A percentile compares a stretch with the other conserved stretches of the same genome.
Conservation (phyloP, 2,888 invertebrate species). For the Lucinisca nassula region DNA sequence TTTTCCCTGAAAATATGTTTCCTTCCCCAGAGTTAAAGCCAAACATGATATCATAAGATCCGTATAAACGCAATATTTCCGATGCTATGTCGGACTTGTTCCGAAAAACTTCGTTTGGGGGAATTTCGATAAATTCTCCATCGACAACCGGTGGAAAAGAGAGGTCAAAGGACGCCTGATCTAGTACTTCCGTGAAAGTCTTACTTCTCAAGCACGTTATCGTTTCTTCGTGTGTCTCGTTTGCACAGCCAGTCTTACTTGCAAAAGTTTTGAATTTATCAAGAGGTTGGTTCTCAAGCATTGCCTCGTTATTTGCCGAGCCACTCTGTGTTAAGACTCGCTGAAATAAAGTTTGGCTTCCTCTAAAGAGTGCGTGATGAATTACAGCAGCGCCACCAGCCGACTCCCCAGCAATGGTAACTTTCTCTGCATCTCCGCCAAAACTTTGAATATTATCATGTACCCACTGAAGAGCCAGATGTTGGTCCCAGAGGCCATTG, state of each 20-base stretch:
- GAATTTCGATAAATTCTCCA: background rate
- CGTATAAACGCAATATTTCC: background rate
- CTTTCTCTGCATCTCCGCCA: conserved; percentile 94
- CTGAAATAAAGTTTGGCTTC: conserved; percentile 92
- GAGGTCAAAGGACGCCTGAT: background rate
- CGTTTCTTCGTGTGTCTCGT: background rate
- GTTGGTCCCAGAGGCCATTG: conserved; percentile 96
- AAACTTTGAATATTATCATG: conserved; percentile 80
- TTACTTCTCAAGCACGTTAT: background rate
- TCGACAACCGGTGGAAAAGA: background rate
- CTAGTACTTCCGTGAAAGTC: background rate
- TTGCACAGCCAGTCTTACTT: background rate
- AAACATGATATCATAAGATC: background rate
- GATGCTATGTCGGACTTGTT: background rate
- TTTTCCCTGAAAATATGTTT: background rate
- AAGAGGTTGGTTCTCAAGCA: background rate
- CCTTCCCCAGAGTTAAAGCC: background rate
- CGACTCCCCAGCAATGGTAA: conserved; percentile 98
- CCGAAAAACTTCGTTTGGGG: background rate
- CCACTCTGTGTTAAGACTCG: conserved; percentile 98
- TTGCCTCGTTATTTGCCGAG: background rate
- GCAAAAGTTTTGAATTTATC: background rate
- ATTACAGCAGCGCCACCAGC: conserved; percentile 97
- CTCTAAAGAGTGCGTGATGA: conserved; percentile 93
- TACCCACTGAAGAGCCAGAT: conserved; percentile 92